Evolutionary conservation across 64 coral and sea anemone species (phyloP).

Genomic region (Stichodactyla mertensii): DNA sequence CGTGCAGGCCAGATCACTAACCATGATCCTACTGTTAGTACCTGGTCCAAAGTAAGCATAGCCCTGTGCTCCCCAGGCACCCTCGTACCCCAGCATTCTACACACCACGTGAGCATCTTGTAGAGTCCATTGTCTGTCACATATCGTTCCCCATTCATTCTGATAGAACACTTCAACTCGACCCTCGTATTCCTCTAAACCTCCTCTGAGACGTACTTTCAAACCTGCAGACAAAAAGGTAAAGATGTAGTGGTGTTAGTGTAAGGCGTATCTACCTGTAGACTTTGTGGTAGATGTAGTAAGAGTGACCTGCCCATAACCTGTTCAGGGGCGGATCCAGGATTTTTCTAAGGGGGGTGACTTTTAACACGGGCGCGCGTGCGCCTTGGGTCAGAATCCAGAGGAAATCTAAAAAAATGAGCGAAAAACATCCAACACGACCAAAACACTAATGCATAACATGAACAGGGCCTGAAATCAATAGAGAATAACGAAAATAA

Average conservation of each 20-base stretch:
- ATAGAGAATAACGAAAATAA: too few relatives aligned
- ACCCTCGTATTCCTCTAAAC: not conserved
- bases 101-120: constrained; percentile 10
- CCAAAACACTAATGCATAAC: too few relatives aligned
- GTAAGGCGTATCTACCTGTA: not conserved
- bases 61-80: not conserved
- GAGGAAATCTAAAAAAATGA: too few relatives aligned
- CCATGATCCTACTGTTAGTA: not conserved
- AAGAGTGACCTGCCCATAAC: too few relatives aligned
- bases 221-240: not conserved
- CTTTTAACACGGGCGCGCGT: too few relatives aligned
- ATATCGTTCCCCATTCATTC: constrained; percentile 15
- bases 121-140: not conserved
- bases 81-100: constrained; percentile 18
- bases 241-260: not conserved
- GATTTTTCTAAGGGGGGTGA: too few relatives aligned
- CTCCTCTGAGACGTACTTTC: not conserved
- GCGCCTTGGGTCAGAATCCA: too few relatives aligned
- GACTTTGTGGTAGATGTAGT: too few relatives aligned
- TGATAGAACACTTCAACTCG: constrained; percentile 12
- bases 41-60: not conserved
- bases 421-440: too few relatives aligned
- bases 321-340: too few relatives aligned
- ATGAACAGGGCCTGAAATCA: too few relatives aligned
- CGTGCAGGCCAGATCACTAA: not conserved